These are phyloP conservation scores for Alcis repandata DNA, from an alignment of 2,888 invertebrate genomes.

Conservation along the genomic window DNA sequence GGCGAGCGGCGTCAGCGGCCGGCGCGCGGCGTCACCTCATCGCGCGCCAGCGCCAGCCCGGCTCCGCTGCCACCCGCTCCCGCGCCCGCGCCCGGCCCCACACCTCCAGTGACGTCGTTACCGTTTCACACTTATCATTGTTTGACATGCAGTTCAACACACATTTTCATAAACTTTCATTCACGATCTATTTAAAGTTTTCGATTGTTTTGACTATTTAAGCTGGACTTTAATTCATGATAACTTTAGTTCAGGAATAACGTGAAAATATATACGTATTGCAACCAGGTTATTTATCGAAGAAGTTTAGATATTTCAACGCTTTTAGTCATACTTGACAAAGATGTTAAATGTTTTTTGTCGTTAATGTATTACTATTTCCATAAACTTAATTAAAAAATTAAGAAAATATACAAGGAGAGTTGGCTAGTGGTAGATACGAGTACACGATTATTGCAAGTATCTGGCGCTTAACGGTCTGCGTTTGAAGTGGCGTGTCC, in stretches of 20 bases:
- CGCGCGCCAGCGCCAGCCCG: constrained; percentile 56
- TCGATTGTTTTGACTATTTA: constrained; percentile 2
- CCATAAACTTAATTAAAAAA: background rate
- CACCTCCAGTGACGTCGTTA: constrained; percentile 52
- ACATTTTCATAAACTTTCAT: constrained; percentile 34
- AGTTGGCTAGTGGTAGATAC: constrained; percentile 42
- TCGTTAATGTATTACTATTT: too few relatives aligned
- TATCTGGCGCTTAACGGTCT: constrained; percentile 60
- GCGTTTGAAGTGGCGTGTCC: constrained; percentile 69
- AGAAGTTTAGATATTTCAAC: constrained; percentile 37
- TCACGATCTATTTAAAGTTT: constrained; percentile 7
- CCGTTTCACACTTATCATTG: constrained; percentile 56
- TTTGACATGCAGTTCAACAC: constrained; percentile 39
- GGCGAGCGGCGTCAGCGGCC: constrained; percentile 82
- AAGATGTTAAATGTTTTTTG: background rate
- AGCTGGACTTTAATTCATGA: constrained; percentile 21
- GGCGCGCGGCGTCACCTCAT: constrained; percentile 84
- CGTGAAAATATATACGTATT: background rate
- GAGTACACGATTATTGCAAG: constrained; percentile 54
- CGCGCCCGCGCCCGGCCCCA: constrained; percentile 50
- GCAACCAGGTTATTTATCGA: background rate
- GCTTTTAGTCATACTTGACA: constrained; percentile 18
- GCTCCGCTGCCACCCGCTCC: constrained; percentile 47
- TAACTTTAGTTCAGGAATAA: background rate
- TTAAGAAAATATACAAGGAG: constrained; percentile 9